Base-by-base conservation (phyloP, 2,888 invertebrate genomes). In the Hirtodrosophila confusa region DNA sequence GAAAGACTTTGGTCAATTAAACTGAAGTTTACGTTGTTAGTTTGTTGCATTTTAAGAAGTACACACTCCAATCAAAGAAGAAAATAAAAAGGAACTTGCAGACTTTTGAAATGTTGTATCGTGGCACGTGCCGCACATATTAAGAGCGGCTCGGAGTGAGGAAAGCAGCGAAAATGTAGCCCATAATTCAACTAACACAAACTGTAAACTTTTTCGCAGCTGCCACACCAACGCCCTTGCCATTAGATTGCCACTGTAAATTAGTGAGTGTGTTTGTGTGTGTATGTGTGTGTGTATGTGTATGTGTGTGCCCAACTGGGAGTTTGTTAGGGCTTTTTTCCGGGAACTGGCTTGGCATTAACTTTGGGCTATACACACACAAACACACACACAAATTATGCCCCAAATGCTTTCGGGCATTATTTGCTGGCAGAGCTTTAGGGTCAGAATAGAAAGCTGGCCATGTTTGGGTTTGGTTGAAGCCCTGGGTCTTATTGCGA, bases 151-250 rank as follows among this genome's bases (percentile, higher is more conserved):
- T 43, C 29, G 36, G n/a, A 55, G 29, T 40, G 45, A 36, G 40
- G 17, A 31, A 55, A 43, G 39, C 49, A 23, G 8, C 48, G 33
- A 67, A 58, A 66, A 56, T 65, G 74, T 61, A 33, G 58, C 56
- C 68, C 70, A 78, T 78, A 78, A 75, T 78, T 77, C 78, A 77
- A 78, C 76, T 78, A 77, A 71, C 62, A 33, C 57, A 75, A 78
- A 71, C 68, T 78, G 54, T 68, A 78, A 75, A 77, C 78, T 78
- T 75, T 17, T 78, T 54, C 23, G 49, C 72, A 63, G 62, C 71
- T 57, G 63, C 50, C 60, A 35, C 60, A 37, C 62, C 54, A 39
- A 37, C 49, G 24, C 44, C 27, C 35, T 40, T 47, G 45, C 43
- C 68, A 64, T 74, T 74, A 69, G 57, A 43, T 49, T 61, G 66